Percentiles rank a stretch among this genome's conserved stretches.
These are phyloP conservation scores for Scrobipalpa costella DNA, from an alignment of 2,888 invertebrate species.

Conservation along the genomic window DNA sequence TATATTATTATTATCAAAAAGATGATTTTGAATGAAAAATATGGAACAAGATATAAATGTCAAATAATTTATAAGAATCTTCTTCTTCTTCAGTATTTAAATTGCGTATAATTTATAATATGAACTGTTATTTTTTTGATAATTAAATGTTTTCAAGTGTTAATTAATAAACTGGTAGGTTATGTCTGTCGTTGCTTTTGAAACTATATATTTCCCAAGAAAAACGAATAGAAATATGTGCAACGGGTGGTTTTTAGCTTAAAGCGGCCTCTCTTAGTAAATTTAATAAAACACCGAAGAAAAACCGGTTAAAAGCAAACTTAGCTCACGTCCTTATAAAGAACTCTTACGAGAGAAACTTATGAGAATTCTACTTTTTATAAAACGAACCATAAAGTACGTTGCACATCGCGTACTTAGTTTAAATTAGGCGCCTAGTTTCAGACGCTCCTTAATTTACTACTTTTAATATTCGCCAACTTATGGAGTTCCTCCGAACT, in stretches of 20 bases:
- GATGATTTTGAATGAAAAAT: no score
- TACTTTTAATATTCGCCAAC: conserved; percentile 56
- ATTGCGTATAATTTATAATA: no score
- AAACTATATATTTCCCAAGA: no score
- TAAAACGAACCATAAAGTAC: conserved; percentile 19
- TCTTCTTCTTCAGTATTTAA: no score
- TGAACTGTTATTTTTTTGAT: no score
- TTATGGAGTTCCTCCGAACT: conserved; percentile 57
- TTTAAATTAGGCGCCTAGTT: conserved; percentile 29
- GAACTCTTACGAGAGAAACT: conserved; percentile 12
- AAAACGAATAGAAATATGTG: background rate
- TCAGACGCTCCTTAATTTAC: conserved; percentile 48
- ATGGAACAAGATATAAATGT: no score
- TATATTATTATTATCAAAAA: no score
- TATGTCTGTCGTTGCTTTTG: no score
- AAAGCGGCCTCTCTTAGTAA: background rate
- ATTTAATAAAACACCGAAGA: background rate
- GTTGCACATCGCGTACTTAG: conserved; percentile 27
- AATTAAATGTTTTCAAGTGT: no score
- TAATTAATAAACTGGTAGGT: no score
- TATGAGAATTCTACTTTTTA: conserved; percentile 19
- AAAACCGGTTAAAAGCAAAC: conserved; percentile 1
- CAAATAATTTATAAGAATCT: no score
- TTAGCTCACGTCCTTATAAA: conserved; percentile 1
- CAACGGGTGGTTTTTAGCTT: background rate